Evolutionary conservation across 2,113 vertebrate genomes (phyloP), one percentile per base, ranked within the genome.

Genomic region (Scatophagus argus): DNA sequence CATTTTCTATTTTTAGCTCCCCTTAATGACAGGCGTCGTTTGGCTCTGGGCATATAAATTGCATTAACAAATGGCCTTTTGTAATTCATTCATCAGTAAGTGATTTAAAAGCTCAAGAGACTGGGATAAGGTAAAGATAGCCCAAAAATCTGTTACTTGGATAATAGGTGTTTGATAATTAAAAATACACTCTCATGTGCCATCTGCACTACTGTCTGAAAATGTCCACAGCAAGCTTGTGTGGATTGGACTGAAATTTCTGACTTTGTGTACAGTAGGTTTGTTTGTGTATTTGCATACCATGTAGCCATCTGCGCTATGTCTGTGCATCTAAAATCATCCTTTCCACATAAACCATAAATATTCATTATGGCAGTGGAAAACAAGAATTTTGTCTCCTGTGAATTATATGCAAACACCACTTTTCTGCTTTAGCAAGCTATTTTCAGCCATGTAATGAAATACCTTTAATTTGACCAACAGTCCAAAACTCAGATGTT

Each of bases 31-130:
- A 75, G 13, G 27, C 74, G 58, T 25, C 8, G 1, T 78, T 85
- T 87, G 84, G 79, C 73, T 75, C 17, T n/a, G 14, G 16, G 77
- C 43, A 17, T 47, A 12, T 58, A 38, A 75, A 36, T 29, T 71
- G 34, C 71, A 86, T 90, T 72, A 85, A 56, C 74, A 79, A 88
- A 85, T 87, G 70, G 62, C 64, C 44, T 74, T 70, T 81, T 78
- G 47, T 69, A 65, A 73, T 83, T 81, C 64, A 84, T 49, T 44
- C 82, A 63, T 76, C 17, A 72, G 66, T 65, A 76, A 64, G 77
- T 69, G 74, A 70, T 81, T 81, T 73, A 78, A 61, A 78, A 67
- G 79, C 63, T 81, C 47, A 55, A 39, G 23, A 49, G 36, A 43
- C 41, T 54, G 59, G 19, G 27, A 23, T 17, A 55, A 23, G 56